Conservation (phyloP, 2,113 vertebrate species). For the Martes martes region DNA sequence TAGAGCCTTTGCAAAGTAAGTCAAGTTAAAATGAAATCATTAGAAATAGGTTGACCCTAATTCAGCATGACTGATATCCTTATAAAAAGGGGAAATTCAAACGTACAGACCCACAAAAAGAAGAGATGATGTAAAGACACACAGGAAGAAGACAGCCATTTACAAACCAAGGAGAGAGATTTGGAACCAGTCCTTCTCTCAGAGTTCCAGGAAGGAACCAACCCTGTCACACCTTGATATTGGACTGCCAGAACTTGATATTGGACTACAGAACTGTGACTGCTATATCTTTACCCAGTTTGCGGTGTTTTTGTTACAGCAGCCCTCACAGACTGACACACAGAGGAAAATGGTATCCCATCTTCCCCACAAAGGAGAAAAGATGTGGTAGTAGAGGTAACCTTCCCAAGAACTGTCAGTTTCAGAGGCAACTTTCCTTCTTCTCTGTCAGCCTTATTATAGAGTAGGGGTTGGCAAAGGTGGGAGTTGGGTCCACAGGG, state of each 20-base stretch:
- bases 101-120: neutral
- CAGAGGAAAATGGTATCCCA: neutral
- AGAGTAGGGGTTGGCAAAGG: neutral
- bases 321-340: neutral
- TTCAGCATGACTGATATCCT: neutral
- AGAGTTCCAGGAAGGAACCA: neutral
- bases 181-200: neutral
- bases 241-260: neutral
- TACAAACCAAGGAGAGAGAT: neutral
- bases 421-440: neutral
- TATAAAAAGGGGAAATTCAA: neutral
- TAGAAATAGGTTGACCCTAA: neutral
- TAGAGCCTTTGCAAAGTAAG: neutral
- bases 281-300: neutral
- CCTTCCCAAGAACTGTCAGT: neutral
- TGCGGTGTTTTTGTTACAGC: neutral
- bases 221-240: neutral
- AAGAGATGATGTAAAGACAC: neutral
- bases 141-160: neutral
- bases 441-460: neutral
- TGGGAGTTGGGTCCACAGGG: neutral
- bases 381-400: neutral
- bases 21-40: neutral
- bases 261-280: neutral
- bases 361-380: neutral